Conservation (phyloP, 1,140 invertebrate species). For the Harlomillsia oculata region DNA sequence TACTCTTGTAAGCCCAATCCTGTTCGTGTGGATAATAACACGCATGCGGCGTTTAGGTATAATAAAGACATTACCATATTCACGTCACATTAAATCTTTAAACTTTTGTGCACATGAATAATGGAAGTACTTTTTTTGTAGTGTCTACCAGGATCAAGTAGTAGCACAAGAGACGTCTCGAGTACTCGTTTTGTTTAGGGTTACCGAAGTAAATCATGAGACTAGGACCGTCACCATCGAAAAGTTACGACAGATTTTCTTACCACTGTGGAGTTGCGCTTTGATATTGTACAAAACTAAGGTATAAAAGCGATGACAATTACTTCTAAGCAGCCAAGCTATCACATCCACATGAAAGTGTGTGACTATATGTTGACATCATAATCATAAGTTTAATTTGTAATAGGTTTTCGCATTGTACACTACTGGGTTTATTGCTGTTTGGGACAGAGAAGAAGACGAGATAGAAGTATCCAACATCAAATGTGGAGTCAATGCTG, state of each 20-base stretch:
- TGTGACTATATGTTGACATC: background rate
- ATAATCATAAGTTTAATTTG: background rate
- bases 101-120: background rate
- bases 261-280: constrained; percentile 24
- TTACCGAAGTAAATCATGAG: constrained; percentile 9
- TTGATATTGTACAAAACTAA: constrained; percentile 13
- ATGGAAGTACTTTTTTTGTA: background rate
- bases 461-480: constrained; percentile 5
- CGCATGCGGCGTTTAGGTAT: constrained; percentile 20
- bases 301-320: background rate
- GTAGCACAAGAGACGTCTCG: constrained; percentile 19
- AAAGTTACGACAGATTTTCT: constrained; percentile 13
- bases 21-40: constrained; percentile 21
- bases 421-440: constrained; percentile 16
- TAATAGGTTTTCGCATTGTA: constrained; percentile 17
- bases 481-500: constrained; percentile 15
- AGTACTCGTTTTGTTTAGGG: constrained; percentile 15
- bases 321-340: background rate
- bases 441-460: constrained; percentile 14
- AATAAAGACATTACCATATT: too few species aligned
- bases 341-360: background rate
- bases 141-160: constrained; percentile 16
- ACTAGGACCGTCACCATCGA: constrained; percentile 1
- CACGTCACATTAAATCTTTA: background rate
- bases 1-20: constrained; percentile 1